phyloP scores from a whole-genome alignment of 30 jellyfish, hydroid and myxozoan genomes.

The Aurelia aurita region DNA sequence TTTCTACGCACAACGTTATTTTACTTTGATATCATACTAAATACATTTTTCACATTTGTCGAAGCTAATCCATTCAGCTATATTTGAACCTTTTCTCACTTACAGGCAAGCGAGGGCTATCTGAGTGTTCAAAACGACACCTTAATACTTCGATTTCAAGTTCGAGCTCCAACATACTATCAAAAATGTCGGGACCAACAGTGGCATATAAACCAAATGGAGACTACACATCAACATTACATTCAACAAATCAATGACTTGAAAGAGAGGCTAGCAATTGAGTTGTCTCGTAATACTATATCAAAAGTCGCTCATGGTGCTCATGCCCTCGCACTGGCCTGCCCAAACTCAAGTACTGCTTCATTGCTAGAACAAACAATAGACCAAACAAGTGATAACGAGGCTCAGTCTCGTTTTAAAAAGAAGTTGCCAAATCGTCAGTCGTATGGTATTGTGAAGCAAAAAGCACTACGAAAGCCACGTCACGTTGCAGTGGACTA shows the following conservation, averaged over 20 bases:
- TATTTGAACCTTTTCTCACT: neutral
- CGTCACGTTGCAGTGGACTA: slow-evolving; percentile 75
- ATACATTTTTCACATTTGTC: no score
- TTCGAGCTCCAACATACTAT: slow-evolving; percentile 86
- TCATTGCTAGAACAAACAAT: slow-evolving; percentile 77
- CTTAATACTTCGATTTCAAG: slow-evolving; percentile 83
- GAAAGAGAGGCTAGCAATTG: slow-evolving; percentile 91
- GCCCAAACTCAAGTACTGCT: slow-evolving; percentile 45
- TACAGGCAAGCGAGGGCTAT: slow-evolving; percentile 91
- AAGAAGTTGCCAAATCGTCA: slow-evolving; percentile 40
- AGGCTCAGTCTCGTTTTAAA: slow-evolving; percentile 38
- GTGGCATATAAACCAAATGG: slow-evolving; percentile 88
- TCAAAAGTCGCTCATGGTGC: slow-evolving; percentile 78
- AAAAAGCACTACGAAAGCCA: slow-evolving; percentile 63
- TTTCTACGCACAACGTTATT: no score
- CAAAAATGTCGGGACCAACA: slow-evolving; percentile 96
- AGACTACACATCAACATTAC: slow-evolving; percentile 68
- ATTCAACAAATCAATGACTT: slow-evolving; percentile 76
- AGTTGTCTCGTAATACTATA: slow-evolving; percentile 81
- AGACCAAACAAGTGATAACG: slow-evolving; percentile 71
- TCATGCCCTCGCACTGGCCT: slow-evolving; percentile 41
- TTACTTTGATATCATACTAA: no score
- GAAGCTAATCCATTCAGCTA: no score
- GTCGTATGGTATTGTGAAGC: slow-evolving; percentile 36
- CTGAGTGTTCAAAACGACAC: slow-evolving; percentile 75